These are phyloP conservation scores for Gymnobelideus leadbeateri DNA, from an alignment of 2,113 vertebrate species.

Conservation along the genomic window DNA sequence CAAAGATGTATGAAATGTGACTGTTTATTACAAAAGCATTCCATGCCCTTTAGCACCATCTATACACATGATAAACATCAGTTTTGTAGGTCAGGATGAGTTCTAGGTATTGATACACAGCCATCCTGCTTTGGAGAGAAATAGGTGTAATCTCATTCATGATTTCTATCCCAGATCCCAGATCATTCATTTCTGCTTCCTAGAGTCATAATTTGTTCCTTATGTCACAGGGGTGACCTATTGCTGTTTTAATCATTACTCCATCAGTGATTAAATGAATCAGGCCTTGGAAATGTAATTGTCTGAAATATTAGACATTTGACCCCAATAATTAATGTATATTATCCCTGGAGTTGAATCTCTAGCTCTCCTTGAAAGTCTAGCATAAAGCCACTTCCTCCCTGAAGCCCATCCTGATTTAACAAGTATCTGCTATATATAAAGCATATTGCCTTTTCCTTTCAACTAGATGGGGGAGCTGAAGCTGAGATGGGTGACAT, in stretches of 20 bases:
- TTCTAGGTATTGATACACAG: not conserved
- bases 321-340: no score
- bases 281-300: not conserved
- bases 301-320: not conserved
- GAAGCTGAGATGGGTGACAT: not conserved
- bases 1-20: not conserved
- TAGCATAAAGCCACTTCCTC: not conserved
- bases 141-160: not conserved
- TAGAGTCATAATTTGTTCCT: constrained; percentile 11
- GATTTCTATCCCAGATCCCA: not conserved
- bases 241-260: constrained; percentile 24
- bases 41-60: no score
- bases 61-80: no score
- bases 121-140: not conserved
- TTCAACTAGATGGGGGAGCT: not conserved
- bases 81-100: no score
- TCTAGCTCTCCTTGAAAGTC: no score
- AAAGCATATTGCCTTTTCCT: not conserved
- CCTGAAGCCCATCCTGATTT: not conserved
- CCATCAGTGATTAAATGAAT: constrained; percentile 34
- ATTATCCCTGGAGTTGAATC: no score
- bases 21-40: not conserved
- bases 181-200: not conserved
- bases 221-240: constrained; percentile 21
- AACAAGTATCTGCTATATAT: not conserved